Evolutionary conservation across 2,113 vertebrate species (phyloP).

Genomic region (Chaetura pelagica): DNA sequence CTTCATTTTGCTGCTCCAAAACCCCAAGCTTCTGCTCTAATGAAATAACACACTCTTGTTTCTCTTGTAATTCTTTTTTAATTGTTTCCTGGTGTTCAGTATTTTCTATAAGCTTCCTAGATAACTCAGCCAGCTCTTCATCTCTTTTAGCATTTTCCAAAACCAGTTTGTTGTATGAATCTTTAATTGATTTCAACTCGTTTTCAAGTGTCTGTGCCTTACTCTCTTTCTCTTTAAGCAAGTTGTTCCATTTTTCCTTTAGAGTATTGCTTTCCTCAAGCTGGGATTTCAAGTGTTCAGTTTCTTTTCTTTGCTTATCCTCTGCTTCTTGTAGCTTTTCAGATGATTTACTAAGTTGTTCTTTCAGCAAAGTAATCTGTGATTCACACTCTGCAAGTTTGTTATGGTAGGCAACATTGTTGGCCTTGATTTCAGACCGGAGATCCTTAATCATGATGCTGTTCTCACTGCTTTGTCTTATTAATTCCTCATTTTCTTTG

Average conservation of each 20-base stretch:
- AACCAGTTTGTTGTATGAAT: slow-evolving; percentile 80
- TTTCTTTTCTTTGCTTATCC: slow-evolving; percentile 59
- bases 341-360: slow-evolving; percentile 71
- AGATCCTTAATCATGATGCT: slow-evolving; percentile 79
- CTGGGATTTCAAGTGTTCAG: slow-evolving; percentile 61
- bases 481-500: slow-evolving; percentile 76
- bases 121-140: slow-evolving; percentile 71
- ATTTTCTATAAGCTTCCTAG: slow-evolving; percentile 71
- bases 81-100: slow-evolving; percentile 59
- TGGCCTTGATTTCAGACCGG: slow-evolving; percentile 78
- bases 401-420: slow-evolving; percentile 48
- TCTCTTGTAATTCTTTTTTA: slow-evolving; percentile 68
- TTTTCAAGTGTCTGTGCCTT: slow-evolving; percentile 75
- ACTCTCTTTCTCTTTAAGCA: slow-evolving; percentile 70
- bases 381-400: slow-evolving; percentile 79
- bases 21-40: slow-evolving; percentile 75
- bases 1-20: slow-evolving; percentile 61
- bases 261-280: slow-evolving; percentile 67
- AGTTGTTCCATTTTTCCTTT: slow-evolving; percentile 67
- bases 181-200: slow-evolving; percentile 83
- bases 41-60: slow-evolving; percentile 69
- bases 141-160: slow-evolving; percentile 76
- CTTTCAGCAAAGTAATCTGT: slow-evolving; percentile 80
- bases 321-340: slow-evolving; percentile 77
- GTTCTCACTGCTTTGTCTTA: slow-evolving; percentile 76